Percentiles rank a stretch among this genome's conserved stretches.
phyloP scores from a whole-genome alignment of 2,113 vertebrate genomes.

The Calyptommatus sinebrachiatus region DNA sequence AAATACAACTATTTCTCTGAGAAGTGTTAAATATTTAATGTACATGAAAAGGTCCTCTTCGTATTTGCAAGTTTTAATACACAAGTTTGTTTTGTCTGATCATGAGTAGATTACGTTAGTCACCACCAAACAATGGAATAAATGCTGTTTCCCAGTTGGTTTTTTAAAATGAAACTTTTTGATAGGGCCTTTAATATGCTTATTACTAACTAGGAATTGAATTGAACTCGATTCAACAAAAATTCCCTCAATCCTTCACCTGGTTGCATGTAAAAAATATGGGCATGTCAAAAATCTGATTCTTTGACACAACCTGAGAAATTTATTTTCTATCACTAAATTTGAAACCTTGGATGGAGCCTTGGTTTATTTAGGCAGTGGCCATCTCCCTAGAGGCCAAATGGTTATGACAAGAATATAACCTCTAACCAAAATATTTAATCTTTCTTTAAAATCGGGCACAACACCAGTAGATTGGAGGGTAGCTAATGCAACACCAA shows the following conservation, averaged over 20 bases:
- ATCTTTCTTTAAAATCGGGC: too few relatives aligned
- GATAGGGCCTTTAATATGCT: too few relatives aligned
- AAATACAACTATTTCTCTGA: too few relatives aligned
- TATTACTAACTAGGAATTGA: background rate
- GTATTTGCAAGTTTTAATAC: background rate
- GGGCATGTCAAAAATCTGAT: background rate
- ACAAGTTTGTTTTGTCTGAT: too few relatives aligned
- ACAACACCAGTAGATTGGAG: too few relatives aligned
- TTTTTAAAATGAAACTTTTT: background rate
- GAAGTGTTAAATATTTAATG: background rate
- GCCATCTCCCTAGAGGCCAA: conserved; percentile 20
- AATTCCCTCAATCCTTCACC: too few relatives aligned
- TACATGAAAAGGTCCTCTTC: background rate
- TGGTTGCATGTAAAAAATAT: background rate
- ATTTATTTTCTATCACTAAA: conserved; percentile 18
- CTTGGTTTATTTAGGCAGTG: conserved; percentile 48
- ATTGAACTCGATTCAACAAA: background rate
- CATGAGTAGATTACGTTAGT: too few relatives aligned
- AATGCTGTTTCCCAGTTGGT: background rate
- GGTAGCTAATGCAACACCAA: too few relatives aligned
- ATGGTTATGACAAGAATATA: conserved; percentile 43
- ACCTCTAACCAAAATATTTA: too few relatives aligned
- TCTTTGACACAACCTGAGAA: background rate
- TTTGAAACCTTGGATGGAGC: conserved; percentile 37
- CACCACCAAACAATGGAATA: background rate